Percentiles rank a stretch among this genome's conserved stretches.
Evolutionary conservation across 2,113 vertebrate genomes (phyloP).

Genomic region (Vireo altiloquus): DNA sequence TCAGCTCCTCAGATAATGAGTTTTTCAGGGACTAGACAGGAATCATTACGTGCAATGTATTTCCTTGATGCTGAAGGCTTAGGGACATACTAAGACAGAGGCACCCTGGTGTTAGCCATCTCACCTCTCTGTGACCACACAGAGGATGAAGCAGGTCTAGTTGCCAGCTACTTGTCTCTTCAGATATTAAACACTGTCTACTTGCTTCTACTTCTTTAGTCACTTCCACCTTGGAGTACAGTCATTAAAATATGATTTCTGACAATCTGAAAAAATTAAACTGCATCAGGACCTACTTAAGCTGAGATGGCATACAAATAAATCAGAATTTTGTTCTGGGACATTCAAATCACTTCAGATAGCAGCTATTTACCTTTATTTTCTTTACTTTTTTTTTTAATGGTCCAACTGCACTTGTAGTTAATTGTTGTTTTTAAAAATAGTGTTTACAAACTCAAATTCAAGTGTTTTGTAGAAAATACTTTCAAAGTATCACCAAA

Average conservation of each 20-base stretch:
- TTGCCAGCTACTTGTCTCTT: neutral
- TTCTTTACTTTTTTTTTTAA: neutral
- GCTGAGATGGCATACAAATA: neutral
- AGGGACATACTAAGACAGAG: neutral
- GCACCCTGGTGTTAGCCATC: neutral
- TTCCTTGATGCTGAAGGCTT: neutral
- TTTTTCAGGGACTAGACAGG: neutral
- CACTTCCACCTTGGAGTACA: neutral
- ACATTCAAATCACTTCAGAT: neutral
- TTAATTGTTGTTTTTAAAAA: neutral
- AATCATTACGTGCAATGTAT: neutral
- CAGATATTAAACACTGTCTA: neutral
- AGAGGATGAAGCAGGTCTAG: neutral
- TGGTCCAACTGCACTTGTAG: neutral
- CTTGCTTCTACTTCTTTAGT: neutral
- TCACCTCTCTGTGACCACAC: neutral
- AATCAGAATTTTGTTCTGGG: neutral
- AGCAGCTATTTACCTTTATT: neutral
- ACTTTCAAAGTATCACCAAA: neutral
- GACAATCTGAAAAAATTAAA: neutral
- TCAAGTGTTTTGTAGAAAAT: neutral
- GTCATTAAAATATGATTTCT: neutral
- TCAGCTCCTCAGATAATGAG: neutral
- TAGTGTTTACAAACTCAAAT: neutral
- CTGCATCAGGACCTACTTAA: neutral